These are phyloP conservation scores for Hydrophis major DNA, from an alignment of 2,797 vertebrate species.

Conservation along the genomic window DNA sequence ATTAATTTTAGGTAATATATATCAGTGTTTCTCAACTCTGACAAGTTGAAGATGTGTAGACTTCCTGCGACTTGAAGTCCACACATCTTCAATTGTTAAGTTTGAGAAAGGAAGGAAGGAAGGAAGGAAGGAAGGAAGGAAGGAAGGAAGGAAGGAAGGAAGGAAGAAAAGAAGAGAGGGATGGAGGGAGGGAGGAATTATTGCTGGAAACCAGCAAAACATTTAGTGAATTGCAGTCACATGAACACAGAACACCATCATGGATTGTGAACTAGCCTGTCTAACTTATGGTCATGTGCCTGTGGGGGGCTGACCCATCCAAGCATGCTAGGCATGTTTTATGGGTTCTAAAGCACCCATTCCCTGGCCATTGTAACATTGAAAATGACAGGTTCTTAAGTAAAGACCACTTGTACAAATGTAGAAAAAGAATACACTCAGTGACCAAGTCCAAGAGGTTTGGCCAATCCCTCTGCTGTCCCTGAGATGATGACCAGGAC, in stretches of 20 bases:
- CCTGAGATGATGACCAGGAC: no score
- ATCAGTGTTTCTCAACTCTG: not conserved
- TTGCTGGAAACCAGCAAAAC: not conserved
- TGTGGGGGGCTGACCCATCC: not conserved
- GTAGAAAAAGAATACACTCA: not conserved
- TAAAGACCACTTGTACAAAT: not conserved
- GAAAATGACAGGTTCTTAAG: not conserved
- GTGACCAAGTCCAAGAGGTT: not conserved
- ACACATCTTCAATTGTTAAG: not conserved
- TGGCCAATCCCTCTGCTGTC: not conserved
- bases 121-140: no score
- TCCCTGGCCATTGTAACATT: not conserved
- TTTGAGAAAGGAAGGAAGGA: not conserved
- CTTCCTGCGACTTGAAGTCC: not conserved
- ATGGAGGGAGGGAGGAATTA: not conserved
- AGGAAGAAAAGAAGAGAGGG: not conserved
- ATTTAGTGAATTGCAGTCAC: not conserved
- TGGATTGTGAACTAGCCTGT: not conserved
- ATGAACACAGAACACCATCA: not conserved
- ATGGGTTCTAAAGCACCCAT: not conserved
- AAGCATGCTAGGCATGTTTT: not conserved
- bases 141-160: no score
- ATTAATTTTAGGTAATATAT: not conserved
- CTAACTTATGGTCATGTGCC: not conserved
- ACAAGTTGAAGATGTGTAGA: not conserved